Conservation (phyloP, 37 sponge, comb jelly and placozoan species). For the Petrosia ficiformis region DNA sequence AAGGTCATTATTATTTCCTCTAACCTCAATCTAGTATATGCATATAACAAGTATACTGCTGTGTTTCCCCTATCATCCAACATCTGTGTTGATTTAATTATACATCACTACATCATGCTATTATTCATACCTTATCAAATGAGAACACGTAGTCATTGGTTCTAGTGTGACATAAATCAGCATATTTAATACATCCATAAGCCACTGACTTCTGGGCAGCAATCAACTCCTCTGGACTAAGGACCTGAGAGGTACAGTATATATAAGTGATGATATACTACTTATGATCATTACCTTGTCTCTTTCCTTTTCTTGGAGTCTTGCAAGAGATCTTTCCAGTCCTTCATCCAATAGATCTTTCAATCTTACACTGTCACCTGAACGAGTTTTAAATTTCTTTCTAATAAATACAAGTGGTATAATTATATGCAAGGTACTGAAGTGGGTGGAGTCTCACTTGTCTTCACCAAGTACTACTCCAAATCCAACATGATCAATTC, state of each 20-base stretch:
- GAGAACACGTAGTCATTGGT: slow-evolving; percentile 97
- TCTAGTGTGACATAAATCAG: slow-evolving; percentile 88
- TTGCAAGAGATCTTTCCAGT: slow-evolving; percentile 69
- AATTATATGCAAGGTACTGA: neutral
- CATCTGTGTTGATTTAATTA: slow-evolving; percentile 37
- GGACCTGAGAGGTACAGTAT: no score
- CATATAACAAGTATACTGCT: slow-evolving; percentile 95
- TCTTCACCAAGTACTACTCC: slow-evolving; percentile 98
- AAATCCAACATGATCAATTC: slow-evolving; percentile 91
- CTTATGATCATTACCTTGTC: slow-evolving; percentile 84
- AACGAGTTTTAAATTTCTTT: slow-evolving; percentile 81
- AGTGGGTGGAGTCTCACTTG: slow-evolving; percentile 43
- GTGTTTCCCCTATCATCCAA: slow-evolving; percentile 95
- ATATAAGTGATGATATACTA: no score
- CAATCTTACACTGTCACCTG: slow-evolving; percentile 86
- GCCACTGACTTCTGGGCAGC: slow-evolving; percentile 89
- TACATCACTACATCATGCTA: neutral
- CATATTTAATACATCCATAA: slow-evolving; percentile 98
- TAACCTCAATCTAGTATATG: slow-evolving; percentile 83
- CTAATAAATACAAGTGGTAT: slow-evolving; percentile 12
- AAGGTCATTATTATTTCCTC: neutral
- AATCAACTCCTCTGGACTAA: slow-evolving; percentile 79
- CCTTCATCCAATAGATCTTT: slow-evolving; percentile 93
- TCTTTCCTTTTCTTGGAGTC: slow-evolving; percentile 73
- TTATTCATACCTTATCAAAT: slow-evolving; percentile 87